Evolutionary conservation across 2,113 vertebrate genomes (phyloP).

Genomic region (Indicator maculatus): DNA sequence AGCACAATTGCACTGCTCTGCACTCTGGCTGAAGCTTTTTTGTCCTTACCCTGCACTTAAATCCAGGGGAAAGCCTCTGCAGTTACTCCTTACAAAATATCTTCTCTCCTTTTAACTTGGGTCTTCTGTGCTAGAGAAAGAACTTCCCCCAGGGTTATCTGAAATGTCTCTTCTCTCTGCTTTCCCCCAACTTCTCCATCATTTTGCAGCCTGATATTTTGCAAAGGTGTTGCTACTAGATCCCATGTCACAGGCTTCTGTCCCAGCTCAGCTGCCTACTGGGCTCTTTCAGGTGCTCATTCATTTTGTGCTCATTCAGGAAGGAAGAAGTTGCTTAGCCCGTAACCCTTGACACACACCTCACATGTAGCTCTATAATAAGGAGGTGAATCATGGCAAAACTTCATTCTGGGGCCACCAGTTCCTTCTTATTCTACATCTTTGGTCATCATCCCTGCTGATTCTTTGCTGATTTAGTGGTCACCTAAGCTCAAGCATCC

Average conservation of each 20-base stretch:
- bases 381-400: neutral
- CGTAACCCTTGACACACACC: neutral
- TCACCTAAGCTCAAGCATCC: too few relatives aligned
- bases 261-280: neutral
- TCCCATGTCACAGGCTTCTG: fast-evolving
- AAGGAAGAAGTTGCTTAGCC: neutral
- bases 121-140: neutral
- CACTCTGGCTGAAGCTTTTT: neutral
- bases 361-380: fast-evolving
- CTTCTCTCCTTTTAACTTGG: neutral
- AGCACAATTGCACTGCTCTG: neutral
- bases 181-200: fast-evolving
- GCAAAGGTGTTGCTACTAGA: neutral
- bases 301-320: fast-evolving
- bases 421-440: neutral
- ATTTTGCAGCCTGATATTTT: neutral
- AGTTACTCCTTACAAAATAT: neutral
- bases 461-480: too few relatives aligned
- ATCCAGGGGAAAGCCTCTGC: neutral
- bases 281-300: neutral
- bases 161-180: neutral
- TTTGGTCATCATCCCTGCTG: neutral
- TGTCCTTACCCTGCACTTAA: neutral
- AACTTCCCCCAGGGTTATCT: neutral
- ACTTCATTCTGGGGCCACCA: neutral